These are phyloP conservation scores for Gymnosoma rotundatum DNA, from an alignment of 2,888 invertebrate species.

Conservation along the genomic window DNA sequence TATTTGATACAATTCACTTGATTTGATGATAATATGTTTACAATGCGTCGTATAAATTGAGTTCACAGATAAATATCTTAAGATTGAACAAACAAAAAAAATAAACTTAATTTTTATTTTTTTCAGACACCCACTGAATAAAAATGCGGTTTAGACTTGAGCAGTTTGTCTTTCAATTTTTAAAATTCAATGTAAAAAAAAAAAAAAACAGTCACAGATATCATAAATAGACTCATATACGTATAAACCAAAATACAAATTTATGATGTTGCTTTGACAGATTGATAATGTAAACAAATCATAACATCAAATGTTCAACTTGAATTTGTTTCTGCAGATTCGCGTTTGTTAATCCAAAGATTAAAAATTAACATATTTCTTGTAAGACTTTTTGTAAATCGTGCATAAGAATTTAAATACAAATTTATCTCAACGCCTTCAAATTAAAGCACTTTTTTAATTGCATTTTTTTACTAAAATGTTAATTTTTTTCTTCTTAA, in stretches of 20 bases:
- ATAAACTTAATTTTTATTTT: constrained; percentile 43
- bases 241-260: constrained; percentile 28
- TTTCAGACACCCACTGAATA: constrained; percentile 58
- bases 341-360: constrained; percentile 36
- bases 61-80: constrained; percentile 58
- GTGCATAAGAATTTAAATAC: constrained; percentile 46
- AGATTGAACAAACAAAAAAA: background rate
- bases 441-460: constrained; percentile 42
- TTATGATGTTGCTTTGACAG: constrained; percentile 64
- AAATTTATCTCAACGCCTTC: constrained; percentile 49
- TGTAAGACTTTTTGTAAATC: constrained; percentile 34
- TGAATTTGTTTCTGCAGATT: constrained; percentile 12
- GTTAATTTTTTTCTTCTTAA: constrained; percentile 23
- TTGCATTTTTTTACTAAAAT: constrained; percentile 24
- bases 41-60: constrained; percentile 44
- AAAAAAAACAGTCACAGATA: background rate
- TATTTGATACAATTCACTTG: constrained; percentile 43
- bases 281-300: constrained; percentile 68
- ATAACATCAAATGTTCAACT: constrained; percentile 61
- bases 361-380: constrained; percentile 42
- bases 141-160: constrained; percentile 21
- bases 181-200: constrained; percentile 24
- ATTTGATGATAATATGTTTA: constrained; percentile 17
- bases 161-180: constrained; percentile 26
- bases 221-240: background rate